Evolutionary conservation across 2,888 invertebrate species (phyloP), one percentile per base, ranked within the genome.

Genomic region (Tinea trinotella): DNA sequence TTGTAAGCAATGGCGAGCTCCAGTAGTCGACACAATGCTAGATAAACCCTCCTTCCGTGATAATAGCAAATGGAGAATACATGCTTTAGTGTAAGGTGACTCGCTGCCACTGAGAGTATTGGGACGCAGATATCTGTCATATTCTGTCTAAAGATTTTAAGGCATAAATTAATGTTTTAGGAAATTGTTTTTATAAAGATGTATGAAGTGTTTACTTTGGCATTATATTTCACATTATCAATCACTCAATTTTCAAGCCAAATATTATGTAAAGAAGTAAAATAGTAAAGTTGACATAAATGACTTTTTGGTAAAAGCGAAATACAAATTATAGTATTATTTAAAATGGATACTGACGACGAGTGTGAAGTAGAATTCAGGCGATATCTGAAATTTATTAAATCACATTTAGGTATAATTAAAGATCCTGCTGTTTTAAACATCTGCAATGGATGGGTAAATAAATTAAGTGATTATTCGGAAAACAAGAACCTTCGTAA

Each of bases 381-480:
- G 63, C 67, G 76, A 34, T 81, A 81, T 56, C 64, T 82, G 53
- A 71, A 83, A 64, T 75, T 84, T 24, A 60, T 84, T 59, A 62
- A 71, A 56, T 76, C 81, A 0, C 76, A 80, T 59, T 60, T 84
- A 34, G 63, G 60, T 12, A 75, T 78, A 57, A 58, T 84, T 7
- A 61, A 65, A 1, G 71, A 82, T 46, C 58, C 69, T 46, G 66
- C 75, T 34, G 64, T 72, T 3, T 74, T 77, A 4, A 63, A 68
- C 18, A 63, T 76, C 3, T 84, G 84, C 57, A 74, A 76, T 54
- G 66, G 74, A 2, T 85, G 84, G 84, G 75, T 85, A n/a, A 67
- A 74, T 55, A 72, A 72, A 56, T 66, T 85, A 0, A 73, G 74
- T 0, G 60, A 62, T 44, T 74, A 73, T 52, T 63, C 63, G 1